A percentile compares a stretch with the other conserved stretches of the same genome.
phyloP scores from a whole-genome alignment of 2,888 invertebrate genomes.

The Camponotus fellah region DNA sequence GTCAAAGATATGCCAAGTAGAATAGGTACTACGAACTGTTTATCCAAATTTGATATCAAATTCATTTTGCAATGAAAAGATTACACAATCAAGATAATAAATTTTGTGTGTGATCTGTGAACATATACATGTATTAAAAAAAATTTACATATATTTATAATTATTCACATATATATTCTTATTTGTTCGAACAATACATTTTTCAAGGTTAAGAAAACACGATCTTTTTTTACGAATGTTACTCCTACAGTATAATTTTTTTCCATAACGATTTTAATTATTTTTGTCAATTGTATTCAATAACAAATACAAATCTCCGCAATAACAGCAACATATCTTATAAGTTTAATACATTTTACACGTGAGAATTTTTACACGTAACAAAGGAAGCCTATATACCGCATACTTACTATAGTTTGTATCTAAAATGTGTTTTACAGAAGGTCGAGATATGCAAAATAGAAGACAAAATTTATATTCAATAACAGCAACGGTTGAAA shows the following conservation, averaged over 20 bases:
- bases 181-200: background rate
- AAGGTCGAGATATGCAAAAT: too few species aligned
- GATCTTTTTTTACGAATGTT: background rate
- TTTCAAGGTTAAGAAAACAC: background rate
- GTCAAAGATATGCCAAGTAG: conserved; percentile 90
- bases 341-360: too few species aligned
- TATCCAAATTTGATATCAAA: conserved; percentile 60
- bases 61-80: conserved; percentile 71
- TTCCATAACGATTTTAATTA: background rate
- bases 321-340: background rate
- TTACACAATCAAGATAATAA: background rate
- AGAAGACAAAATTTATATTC: background rate
- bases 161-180: background rate
- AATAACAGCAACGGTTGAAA: background rate
- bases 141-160: background rate
- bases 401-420: background rate
- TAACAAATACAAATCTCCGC: too few species aligned
- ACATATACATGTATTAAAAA: background rate
- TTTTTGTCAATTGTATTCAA: background rate
- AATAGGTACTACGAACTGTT: conserved; percentile 86
- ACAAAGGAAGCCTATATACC: background rate
- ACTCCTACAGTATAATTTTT: background rate
- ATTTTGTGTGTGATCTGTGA: background rate
- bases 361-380: background rate
- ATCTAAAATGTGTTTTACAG: too few species aligned